A percentile compares a stretch with the other conserved stretches of the same genome.
Conservation (phyloP, 2,113 vertebrate genomes). For the Otolemur garnettii region DNA sequence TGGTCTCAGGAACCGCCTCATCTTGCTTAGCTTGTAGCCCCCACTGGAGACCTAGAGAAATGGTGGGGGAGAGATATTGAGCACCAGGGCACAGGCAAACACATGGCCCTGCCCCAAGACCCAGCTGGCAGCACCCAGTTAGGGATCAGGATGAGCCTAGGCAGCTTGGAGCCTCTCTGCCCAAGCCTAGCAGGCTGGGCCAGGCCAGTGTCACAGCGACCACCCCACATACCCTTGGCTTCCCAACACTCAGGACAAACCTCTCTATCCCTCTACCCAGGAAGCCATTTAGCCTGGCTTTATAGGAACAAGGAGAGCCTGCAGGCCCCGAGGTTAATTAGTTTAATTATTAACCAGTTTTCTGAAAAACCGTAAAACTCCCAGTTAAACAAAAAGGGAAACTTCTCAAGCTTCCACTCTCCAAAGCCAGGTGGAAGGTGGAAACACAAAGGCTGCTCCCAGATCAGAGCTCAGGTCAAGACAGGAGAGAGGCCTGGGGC, state of each 20-base stretch:
- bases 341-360: constrained; percentile 88
- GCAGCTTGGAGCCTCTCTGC: neutral
- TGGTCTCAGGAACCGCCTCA: constrained; percentile 97
- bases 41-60: constrained; percentile 43
- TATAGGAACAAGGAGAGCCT: constrained; percentile 46
- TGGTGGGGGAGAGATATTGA: fast-evolving
- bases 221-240: neutral
- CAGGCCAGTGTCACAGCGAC: neutral
- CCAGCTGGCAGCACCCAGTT: neutral
- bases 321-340: constrained; percentile 81
- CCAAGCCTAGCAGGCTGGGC: neutral
- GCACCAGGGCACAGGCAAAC: fast-evolving
- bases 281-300: constrained; percentile 77
- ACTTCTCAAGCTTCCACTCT: constrained; percentile 24
- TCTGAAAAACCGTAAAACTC: constrained; percentile 79
- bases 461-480: fast-evolving
- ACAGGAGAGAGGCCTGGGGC: neutral
- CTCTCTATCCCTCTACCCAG: neutral
- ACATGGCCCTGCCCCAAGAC: neutral
- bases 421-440: neutral
- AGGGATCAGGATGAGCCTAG: neutral
- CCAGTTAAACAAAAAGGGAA: constrained; percentile 71
- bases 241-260: neutral
- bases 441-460: neutral
- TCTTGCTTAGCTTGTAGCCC: constrained; percentile 82